Evolutionary conservation across 1,140 invertebrate genomes (phyloP).

Genomic region (Hormaphis cornu): DNA sequence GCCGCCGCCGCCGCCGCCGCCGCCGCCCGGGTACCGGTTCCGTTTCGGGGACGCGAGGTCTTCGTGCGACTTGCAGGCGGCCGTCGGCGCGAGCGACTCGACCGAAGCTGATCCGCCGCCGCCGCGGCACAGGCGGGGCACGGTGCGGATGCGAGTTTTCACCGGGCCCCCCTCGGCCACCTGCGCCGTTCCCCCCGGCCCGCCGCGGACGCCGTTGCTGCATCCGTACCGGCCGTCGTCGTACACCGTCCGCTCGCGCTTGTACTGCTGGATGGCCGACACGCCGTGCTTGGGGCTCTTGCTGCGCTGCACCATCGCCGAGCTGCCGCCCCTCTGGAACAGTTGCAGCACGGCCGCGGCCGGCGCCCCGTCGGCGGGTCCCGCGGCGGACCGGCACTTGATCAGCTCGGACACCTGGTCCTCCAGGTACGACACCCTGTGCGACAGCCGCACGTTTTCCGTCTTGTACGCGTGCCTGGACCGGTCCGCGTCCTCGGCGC

Average conservation of each 20-base stretch:
- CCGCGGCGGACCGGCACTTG: background rate
- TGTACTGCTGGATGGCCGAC: conserved; percentile 21
- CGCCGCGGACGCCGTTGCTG: too few species aligned
- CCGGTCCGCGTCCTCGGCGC: conserved; percentile 53
- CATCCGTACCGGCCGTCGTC: too few species aligned
- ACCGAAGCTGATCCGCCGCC: conserved; percentile 3
- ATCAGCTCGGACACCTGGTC: conserved; percentile 70
- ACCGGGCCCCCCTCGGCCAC: background rate
- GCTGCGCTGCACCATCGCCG: conserved; percentile 13
- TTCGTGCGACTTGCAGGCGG: background rate
- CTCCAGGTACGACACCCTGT: conserved; percentile 78
- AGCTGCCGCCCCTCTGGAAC: conserved; percentile 5
- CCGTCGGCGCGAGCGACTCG: background rate
- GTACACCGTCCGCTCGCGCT: background rate
- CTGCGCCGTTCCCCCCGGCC: background rate
- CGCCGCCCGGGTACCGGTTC: background rate
- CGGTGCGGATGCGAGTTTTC: conserved; percentile 17
- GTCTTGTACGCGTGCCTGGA: conserved; percentile 53
- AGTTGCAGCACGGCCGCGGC: background rate
- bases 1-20: conserved; percentile 12
- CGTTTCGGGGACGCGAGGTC: background rate
- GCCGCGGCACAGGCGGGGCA: background rate
- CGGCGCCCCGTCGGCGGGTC: background rate
- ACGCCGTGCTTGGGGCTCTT: conserved; percentile 30
- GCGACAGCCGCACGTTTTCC: conserved; percentile 73